Percentiles rank a stretch among this genome's conserved stretches.
phyloP scores from a whole-genome alignment of 2,888 invertebrate species.

The Stegana nigrithorax region DNA sequence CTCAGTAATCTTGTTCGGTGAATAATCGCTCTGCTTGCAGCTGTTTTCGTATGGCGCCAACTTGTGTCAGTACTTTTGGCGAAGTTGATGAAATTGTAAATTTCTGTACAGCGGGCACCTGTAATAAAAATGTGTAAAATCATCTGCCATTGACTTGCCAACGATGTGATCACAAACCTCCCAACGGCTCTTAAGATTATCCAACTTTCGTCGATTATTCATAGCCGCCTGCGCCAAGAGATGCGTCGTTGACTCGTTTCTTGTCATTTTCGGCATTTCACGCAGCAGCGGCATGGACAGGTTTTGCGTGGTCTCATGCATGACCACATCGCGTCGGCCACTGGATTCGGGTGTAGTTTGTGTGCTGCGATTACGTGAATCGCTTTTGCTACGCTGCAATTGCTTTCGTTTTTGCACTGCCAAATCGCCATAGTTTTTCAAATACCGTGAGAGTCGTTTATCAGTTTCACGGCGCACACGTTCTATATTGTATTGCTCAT shows the following conservation, averaged over 20 bases:
- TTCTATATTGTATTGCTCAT: constrained; percentile 53
- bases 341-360: constrained; percentile 58
- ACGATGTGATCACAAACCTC: constrained; percentile 68
- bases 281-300: constrained; percentile 75
- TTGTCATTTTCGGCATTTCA: constrained; percentile 70
- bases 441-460: constrained; percentile 57
- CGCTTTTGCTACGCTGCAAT: constrained; percentile 48
- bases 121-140: constrained; percentile 33
- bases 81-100: constrained; percentile 57
- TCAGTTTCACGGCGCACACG: constrained; percentile 58
- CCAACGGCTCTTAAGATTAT: constrained; percentile 70
- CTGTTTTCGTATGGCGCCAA: constrained; percentile 77
- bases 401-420: too few species aligned
- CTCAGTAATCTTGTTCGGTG: constrained; percentile 29
- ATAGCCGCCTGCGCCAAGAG: constrained; percentile 27
- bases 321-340: constrained; percentile 57
- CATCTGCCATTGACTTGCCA: not conserved
- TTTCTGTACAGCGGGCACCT: constrained; percentile 75
- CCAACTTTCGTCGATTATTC: constrained; percentile 44
- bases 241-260: constrained; percentile 45
- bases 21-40: constrained; percentile 75
- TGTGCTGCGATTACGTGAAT: constrained; percentile 57
- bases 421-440: constrained; percentile 65
- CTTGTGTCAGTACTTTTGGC: constrained; percentile 74
- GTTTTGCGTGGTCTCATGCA: constrained; percentile 63